Evolutionary conservation across 2,113 vertebrate species (phyloP).

Genomic region (Phycodurus eques): DNA sequence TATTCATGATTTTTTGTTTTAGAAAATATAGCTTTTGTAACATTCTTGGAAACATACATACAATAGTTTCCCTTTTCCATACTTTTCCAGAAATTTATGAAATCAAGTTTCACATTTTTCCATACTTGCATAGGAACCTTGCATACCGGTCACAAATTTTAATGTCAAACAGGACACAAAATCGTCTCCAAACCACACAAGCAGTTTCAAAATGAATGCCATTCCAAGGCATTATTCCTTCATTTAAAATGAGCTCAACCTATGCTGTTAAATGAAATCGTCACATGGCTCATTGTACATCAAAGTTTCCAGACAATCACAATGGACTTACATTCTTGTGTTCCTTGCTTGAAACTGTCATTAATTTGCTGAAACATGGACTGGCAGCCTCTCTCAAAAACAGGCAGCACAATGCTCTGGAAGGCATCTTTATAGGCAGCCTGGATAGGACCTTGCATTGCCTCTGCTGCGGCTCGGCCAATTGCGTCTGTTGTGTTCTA

Average conservation of each 20-base stretch:
- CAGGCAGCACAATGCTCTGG: slow-evolving; percentile 87
- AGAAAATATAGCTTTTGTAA: no score
- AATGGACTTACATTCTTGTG: slow-evolving; percentile 86
- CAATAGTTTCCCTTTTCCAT: no score
- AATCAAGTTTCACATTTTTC: no score
- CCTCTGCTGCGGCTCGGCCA: slow-evolving; percentile 87
- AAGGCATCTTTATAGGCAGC: slow-evolving; percentile 91
- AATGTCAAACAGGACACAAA: background rate
- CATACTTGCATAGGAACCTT: no score
- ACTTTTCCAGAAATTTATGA: no score
- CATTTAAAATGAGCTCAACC: background rate
- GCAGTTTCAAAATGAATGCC: background rate
- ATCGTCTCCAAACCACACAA: background rate
- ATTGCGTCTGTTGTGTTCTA: slow-evolving; percentile 89
- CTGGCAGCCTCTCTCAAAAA: slow-evolving; percentile 96
- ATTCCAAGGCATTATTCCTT: background rate
- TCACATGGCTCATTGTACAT: background rate
- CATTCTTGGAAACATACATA: no score
- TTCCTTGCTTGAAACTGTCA: slow-evolving; percentile 96
- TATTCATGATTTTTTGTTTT: no score
- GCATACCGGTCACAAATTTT: background rate
- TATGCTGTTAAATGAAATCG: background rate
- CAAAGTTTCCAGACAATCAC: background rate
- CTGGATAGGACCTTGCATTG: slow-evolving; percentile 91
- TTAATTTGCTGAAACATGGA: slow-evolving; percentile 99